Base-by-base conservation (phyloP, 2,888 invertebrate species). In the Autographa pulchrina region DNA sequence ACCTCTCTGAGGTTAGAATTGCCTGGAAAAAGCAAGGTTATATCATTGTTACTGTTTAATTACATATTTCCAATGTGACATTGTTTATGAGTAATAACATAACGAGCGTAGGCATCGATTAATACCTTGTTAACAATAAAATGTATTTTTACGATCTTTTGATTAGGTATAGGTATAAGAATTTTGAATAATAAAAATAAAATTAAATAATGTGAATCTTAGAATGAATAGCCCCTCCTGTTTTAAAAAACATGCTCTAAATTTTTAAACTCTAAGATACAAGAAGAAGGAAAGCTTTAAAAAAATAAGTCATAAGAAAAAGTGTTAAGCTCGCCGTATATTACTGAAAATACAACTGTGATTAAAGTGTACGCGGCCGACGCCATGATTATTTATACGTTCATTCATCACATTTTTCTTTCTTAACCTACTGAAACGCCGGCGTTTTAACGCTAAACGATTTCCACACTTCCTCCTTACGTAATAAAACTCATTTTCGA, bases 331-430 rank as follows among this genome's bases (percentile, higher is more conserved):
- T 38, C 61, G 59, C 65, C 54, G 62, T 77, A 74, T 74, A 78
- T 75, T 66, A 79, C 79, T 73, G 74, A 80, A 79, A 78, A 83
- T 86, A 85, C 85, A 80, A 85, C 72, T 87, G 82, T 86, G 89
- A 91, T 91, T 90, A 90, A 90, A 91, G 86, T 89, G 85, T 85
- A 86, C 84, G 80, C 81, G 81, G 81, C 83, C 82, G 85, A 81
- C 83, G 78, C 75, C 80, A 77, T 80, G 88, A 90, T 91, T 91
- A 91, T 91, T 89, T 91, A 91, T 91, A 87, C 80, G 85, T 89
- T 89, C 91, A 92, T 91, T 92, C 89, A 91, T 90, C 88, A 91
- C 86, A 89, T 89, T 89, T 89, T 89, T 88, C 86, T 85, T 85
- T 85, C 77, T 80, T 84, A 83, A 81, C 75, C 70, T 78, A 78